phyloP scores from a whole-genome alignment of 2,797 vertebrate species.

The Xerus rutilus region DNA sequence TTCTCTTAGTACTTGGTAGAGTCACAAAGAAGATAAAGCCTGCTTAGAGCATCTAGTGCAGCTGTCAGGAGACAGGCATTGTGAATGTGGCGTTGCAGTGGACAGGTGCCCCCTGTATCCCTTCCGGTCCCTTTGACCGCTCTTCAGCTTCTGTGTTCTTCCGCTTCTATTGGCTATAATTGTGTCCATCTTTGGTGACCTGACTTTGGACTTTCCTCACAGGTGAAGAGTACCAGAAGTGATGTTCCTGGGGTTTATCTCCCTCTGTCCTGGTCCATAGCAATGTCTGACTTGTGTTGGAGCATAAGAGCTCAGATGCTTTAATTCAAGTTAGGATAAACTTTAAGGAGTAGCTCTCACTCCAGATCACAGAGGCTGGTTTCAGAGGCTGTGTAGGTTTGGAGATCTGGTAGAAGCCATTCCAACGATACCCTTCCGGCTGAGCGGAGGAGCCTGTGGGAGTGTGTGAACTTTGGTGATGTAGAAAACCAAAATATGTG shows the following conservation, averaged over 20 bases:
- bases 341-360: not conserved
- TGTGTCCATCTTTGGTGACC: not conserved
- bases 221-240: too few species aligned
- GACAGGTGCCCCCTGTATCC: fast-evolving
- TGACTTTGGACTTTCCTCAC: not conserved
- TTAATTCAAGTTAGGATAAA: not conserved
- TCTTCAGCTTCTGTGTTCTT: not conserved
- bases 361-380: not conserved
- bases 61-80: not conserved
- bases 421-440: not conserved
- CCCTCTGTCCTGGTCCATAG: not conserved
- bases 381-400: not conserved
- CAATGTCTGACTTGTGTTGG: not conserved
- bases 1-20: not conserved
- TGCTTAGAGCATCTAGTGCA: not conserved
- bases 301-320: not conserved
- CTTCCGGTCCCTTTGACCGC: not conserved
- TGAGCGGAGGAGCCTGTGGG: not conserved
- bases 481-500: not conserved
- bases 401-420: not conserved
- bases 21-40: not conserved
- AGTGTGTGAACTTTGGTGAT: not conserved
- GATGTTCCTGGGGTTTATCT: not conserved
- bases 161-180: not conserved
- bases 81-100: not conserved